These are phyloP conservation scores for Pandemis corylana DNA, from an alignment of 2,888 invertebrate species.

Conservation along the genomic window DNA sequence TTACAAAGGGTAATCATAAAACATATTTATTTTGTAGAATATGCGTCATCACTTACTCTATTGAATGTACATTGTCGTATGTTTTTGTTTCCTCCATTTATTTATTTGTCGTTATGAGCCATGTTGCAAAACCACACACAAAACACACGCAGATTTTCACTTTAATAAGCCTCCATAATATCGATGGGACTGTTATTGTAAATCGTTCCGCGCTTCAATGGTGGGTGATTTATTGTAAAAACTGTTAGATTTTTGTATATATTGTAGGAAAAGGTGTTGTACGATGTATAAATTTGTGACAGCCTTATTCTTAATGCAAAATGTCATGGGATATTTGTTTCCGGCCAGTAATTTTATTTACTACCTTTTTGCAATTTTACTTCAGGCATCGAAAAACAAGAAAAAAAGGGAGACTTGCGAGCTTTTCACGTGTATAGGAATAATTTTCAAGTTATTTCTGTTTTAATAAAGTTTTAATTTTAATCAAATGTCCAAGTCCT, in stretches of 20 bases:
- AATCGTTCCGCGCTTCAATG: background rate
- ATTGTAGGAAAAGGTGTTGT: conserved; percentile 16
- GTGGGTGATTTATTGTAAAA: background rate
- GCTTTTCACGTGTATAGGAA: no score
- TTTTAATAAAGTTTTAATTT: no score
- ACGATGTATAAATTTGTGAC: conserved; percentile 9
- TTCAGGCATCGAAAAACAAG: no score
- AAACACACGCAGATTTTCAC: background rate
- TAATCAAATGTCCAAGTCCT: no score
- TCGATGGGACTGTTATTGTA: background rate
- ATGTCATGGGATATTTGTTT: background rate
- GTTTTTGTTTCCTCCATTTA: conserved; percentile 26
- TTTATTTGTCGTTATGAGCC: conserved; percentile 13
- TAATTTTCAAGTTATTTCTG: no score
- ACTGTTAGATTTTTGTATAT: conserved; percentile 24
- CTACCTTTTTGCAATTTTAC: background rate
- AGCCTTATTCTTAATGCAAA: background rate
- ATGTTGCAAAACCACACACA: conserved; percentile 25
- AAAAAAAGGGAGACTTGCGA: no score
- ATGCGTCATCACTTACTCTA: conserved; percentile 49
- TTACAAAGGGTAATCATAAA: no score
- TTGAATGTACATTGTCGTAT: conserved; percentile 42
- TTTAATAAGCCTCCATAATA: conserved; percentile 16
- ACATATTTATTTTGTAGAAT: background rate
- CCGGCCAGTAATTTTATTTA: background rate